Conservation (phyloP, 1,140 invertebrate genomes). For the Vanessa tameamea region DNA sequence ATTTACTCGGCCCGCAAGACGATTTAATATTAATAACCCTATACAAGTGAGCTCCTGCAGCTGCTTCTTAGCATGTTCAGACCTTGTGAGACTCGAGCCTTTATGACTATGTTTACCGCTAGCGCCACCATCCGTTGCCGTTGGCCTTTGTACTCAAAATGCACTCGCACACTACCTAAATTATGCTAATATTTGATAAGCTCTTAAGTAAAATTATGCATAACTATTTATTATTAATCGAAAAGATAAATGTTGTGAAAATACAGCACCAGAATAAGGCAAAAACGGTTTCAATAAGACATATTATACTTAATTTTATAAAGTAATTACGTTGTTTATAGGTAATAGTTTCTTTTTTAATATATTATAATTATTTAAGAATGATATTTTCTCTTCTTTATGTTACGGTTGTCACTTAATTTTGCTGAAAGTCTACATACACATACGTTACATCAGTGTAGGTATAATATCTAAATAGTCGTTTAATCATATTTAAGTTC, state of each 20-base stretch:
- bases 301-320: no score
- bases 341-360: no score
- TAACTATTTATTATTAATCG: neutral
- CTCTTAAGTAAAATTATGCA: neutral
- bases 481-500: no score
- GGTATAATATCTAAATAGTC: no score
- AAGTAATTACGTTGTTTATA: no score
- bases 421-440: no score
- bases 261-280: neutral
- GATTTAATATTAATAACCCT: conserved; percentile 77
- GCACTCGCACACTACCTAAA: conserved; percentile 40
- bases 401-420: no score
- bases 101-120: conserved; percentile 73
- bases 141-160: conserved; percentile 46
- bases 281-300: no score
- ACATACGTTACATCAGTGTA: no score
- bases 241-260: neutral
- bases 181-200: conserved; percentile 29
- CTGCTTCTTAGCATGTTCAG: conserved; percentile 51
- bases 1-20: conserved; percentile 56
- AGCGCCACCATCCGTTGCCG: conserved; percentile 36
- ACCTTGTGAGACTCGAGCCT: conserved; percentile 50
- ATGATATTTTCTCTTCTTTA: no score
- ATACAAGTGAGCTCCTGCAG: conserved; percentile 63
- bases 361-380: no score